Percentiles rank a stretch among this genome's conserved stretches.
Evolutionary conservation across 2,797 vertebrate species (phyloP).

Genomic region (Protosalanx chinensis): DNA sequence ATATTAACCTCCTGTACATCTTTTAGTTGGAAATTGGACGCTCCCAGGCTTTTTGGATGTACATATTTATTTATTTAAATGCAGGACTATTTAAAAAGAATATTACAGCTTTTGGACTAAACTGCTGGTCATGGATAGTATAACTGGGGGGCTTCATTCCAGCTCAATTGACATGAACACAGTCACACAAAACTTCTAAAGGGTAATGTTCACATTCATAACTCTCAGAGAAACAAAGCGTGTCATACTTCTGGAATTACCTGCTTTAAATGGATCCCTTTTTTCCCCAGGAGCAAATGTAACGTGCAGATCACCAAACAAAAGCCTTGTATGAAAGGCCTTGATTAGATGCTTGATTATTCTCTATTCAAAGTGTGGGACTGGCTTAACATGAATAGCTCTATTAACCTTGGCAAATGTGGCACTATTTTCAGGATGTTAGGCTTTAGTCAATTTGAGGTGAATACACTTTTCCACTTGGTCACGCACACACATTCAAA

Average conservation of each 20-base stretch:
- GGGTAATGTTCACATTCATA: constrained; percentile 62
- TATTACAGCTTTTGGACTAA: constrained; percentile 28
- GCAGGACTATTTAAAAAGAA: constrained; percentile 3
- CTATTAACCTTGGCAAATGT: constrained; percentile 61
- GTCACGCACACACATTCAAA: not conserved
- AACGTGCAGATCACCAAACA: constrained; percentile 62
- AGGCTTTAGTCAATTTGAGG: constrained; percentile 41
- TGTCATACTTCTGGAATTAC: constrained; percentile 55
- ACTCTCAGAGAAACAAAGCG: constrained; percentile 52
- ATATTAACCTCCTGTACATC: not conserved
- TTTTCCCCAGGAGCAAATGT: constrained; percentile 52
- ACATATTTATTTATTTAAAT: not conserved
- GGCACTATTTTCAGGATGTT: constrained; percentile 54
- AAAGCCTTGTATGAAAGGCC: constrained; percentile 55
- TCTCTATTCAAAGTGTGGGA: constrained; percentile 53
- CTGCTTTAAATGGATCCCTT: constrained; percentile 46
- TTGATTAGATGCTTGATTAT: constrained; percentile 60
- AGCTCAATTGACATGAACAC: constrained; percentile 57
- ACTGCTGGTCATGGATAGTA: constrained; percentile 55
- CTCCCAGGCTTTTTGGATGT: constrained; percentile 22
- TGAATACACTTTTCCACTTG: constrained; percentile 28
- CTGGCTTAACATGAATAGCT: constrained; percentile 54
- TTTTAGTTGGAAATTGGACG: constrained; percentile 26
- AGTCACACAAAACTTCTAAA: constrained; percentile 58
- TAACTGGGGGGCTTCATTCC: constrained; percentile 50